Conservation (phyloP, 2,888 invertebrate genomes). For the Epistrophe grossulariae region DNA sequence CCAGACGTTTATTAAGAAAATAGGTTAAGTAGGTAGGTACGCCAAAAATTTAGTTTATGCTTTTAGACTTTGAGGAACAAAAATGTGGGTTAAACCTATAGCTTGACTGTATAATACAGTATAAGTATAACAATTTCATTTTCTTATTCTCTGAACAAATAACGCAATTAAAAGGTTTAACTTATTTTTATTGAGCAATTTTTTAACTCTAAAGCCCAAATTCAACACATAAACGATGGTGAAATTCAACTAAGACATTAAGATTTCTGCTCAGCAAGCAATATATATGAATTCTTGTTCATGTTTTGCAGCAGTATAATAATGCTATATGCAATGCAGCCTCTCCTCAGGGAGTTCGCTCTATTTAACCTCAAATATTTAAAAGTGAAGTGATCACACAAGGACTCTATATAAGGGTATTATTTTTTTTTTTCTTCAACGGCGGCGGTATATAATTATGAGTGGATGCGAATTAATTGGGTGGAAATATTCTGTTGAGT, state of each 20-base stretch:
- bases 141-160: too few relatives aligned
- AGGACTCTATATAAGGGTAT: constrained; percentile 44
- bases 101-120: too few relatives aligned
- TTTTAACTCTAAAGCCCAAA: too few relatives aligned
- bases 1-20: too few relatives aligned
- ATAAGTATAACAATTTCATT: too few relatives aligned
- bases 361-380: constrained; percentile 73
- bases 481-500: constrained; percentile 69
- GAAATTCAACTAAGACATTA: constrained; percentile 15
- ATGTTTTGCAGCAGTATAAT: constrained; percentile 3
- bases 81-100: too few relatives aligned
- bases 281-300: constrained; percentile 12
- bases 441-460: constrained; percentile 56
- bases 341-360: constrained; percentile 45
- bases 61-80: too few relatives aligned
- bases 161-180: too few relatives aligned
- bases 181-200: too few relatives aligned
- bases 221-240: neutral
- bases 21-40: too few relatives aligned
- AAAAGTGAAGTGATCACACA: constrained; percentile 61
- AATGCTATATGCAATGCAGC: constrained; percentile 44
- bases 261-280: constrained; percentile 19
- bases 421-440: constrained; percentile 5
- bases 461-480: constrained; percentile 73
- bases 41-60: too few relatives aligned